Evolutionary conservation across 2,113 vertebrate genomes (phyloP), one percentile per base, ranked within the genome.

Genomic region (Seriola aureovittata): DNA sequence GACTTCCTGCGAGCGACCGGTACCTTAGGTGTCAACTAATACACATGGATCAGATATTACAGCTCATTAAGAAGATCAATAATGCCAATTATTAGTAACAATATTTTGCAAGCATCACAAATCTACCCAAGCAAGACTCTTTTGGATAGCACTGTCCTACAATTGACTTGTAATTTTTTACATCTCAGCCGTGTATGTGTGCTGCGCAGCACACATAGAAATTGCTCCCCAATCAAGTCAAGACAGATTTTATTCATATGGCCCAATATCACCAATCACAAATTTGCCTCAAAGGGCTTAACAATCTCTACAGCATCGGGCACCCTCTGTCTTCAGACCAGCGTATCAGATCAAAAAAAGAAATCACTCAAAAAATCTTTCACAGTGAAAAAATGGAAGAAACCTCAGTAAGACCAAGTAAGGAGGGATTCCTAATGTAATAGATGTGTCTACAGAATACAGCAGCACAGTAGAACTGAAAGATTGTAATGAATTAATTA

Each of bases 11-110:
- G 5, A 46, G 32, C 1, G 25, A 50, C 68, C 16, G 44, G 14
- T 38, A 58, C 63, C 71, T 68, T 79, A 5, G 17, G 16, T 48
- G 52, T 40, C 40, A 83, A 75, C 50, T 19, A 77, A 82, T n/a
- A 58, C 50, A 74, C 57, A 70, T 8, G 86, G 42, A 55, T 68
- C 71, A 67, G 73, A 46, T 34, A 7, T 44, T 34, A 65, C 50
- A 50, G 74, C 57, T 75, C 29, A 85, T 84, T 66, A 57, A 48
- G 46, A n/a, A 14, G 55, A 79, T 90, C 86, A 60, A 84, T 86
- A 52, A 59, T 32, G 71, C 9, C 66, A 68, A 55, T 73, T 73
- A 58, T 0, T 50, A 40, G 52, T 50, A 29, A 40, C n/a, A 64
- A 8, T 8, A 17, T 68, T 44, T n/a, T 70, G 42, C 23, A 42